These are phyloP conservation scores for Lacerta viridis DNA, from an alignment of 2,797 vertebrate species.

Conservation along the genomic window DNA sequence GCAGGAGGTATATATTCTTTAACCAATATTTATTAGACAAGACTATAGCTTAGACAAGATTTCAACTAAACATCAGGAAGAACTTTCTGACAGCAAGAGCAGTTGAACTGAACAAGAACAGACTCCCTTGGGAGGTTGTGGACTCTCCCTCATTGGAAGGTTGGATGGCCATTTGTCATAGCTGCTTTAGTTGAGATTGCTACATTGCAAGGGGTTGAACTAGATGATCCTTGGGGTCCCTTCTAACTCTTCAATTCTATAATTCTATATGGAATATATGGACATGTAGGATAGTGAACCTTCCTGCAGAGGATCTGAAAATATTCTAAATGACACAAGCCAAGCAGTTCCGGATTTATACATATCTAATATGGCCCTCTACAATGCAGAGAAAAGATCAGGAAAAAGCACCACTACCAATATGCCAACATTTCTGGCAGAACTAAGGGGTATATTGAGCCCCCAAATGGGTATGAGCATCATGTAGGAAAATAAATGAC, in stretches of 20 bases:
- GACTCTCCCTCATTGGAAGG: too few relatives aligned
- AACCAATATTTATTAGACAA: not conserved
- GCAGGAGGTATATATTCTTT: not conserved
- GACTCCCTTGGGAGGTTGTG: too few relatives aligned
- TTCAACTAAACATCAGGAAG: too few relatives aligned
- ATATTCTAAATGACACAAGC: not conserved
- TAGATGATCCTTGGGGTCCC: too few relatives aligned
- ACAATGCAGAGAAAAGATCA: not conserved
- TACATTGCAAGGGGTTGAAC: too few relatives aligned
- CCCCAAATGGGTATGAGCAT: not conserved
- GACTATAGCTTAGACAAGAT: too few relatives aligned
- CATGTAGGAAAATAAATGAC: not conserved
- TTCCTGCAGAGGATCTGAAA: not conserved
- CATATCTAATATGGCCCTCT: not conserved
- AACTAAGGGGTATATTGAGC: not conserved
- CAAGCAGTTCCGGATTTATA: not conserved
- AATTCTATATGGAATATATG: not conserved
- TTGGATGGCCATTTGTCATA: too few relatives aligned
- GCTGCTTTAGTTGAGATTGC: too few relatives aligned
- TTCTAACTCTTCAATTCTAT: too few relatives aligned
- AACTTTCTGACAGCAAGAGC: too few relatives aligned
- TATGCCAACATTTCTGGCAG: not conserved
- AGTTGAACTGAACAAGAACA: too few relatives aligned
- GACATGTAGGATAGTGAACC: not conserved
- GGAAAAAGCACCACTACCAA: not conserved